Base-by-base conservation (phyloP, 2,113 vertebrate genomes). In the Sialia sialis region DNA sequence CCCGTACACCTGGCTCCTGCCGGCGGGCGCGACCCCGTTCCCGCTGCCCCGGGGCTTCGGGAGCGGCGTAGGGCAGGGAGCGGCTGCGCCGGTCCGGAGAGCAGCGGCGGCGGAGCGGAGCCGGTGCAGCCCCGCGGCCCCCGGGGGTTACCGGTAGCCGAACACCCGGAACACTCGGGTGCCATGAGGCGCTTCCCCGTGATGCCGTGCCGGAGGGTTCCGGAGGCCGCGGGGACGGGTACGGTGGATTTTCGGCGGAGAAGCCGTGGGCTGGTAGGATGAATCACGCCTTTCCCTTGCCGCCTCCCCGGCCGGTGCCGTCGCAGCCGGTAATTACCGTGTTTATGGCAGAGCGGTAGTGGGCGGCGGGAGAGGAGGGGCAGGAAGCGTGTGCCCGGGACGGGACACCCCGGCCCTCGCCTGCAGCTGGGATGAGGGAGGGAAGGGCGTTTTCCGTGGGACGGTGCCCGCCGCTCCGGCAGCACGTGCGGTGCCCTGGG, bases 251-350 rank as follows among this genome's bases (percentile, higher is more conserved):
- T 77, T 48, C 9, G 69, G 59, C 6, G 8, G 55, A 77, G 90
- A 63, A 81, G 51, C 69, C 51, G 75, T 88, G 94, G 87, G 93
- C 58, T 15, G 69, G 20, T 8, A 25, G 55, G 68, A 73, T 95
- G 96, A 96, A 94, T 96, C 94, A 97, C 59, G 63, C 54, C 79
- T 80, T 87, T 83, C 82, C 43, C 34, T 58, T 41, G 16, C 51
- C 43, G 73, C 73, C 73, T 93, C 54, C 83, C 77, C 62, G 58
- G 70, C 58, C 86, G 36, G 72, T 95, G 90, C 88, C 81, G 63
- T 79, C 81, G 67, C 81, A 85, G 89, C 85, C 56, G 87, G 93
- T 95, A 95, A 97, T 95, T 95, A 62, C 77, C 63, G 69, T 96
- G 95, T 96, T 96, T 95, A 75, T 80, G 80, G 89, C 63, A 63